These are phyloP conservation scores for Epizoanthus rinbou DNA, from an alignment of 92 coral and sea anemone species.

Conservation along the genomic window DNA sequence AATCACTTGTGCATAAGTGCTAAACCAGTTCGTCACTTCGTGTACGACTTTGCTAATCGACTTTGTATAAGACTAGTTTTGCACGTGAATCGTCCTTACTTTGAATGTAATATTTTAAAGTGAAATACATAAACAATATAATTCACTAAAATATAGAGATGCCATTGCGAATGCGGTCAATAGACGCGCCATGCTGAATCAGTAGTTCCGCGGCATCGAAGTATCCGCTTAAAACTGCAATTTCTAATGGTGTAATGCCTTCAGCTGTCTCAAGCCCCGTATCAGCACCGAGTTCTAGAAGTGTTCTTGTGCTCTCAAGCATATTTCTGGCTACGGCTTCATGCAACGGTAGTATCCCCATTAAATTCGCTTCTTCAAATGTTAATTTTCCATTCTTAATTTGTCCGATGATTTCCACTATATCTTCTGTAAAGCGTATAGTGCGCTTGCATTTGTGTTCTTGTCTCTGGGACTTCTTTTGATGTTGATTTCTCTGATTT, in stretches of 20 bases:
- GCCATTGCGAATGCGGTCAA: constrained; percentile 84
- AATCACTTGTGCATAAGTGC: too few species aligned
- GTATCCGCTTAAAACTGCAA: constrained; percentile 80
- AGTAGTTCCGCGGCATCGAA: constrained; percentile 79
- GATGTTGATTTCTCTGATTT: background rate
- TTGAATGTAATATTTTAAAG: too few species aligned
- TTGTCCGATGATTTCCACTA: constrained; percentile 4
- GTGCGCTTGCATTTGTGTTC: background rate
- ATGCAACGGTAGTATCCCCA: constrained; percentile 74
- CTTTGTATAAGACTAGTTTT: too few species aligned
- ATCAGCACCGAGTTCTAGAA: constrained; percentile 71
- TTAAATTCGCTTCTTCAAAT: constrained; percentile 47
- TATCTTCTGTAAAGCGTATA: constrained; percentile 16
- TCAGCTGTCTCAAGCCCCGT: constrained; percentile 71
- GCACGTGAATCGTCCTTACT: too few species aligned
- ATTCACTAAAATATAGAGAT: constrained; percentile 41
- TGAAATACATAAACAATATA: background rate
- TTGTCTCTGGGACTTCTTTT: constrained; percentile 23
- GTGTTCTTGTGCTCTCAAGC: constrained; percentile 58
- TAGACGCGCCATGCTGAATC: constrained; percentile 82
- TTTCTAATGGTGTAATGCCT: constrained; percentile 79
- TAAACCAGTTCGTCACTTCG: too few species aligned
- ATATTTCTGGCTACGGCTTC: constrained; percentile 77
- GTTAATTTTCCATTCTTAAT: constrained; percentile 57
- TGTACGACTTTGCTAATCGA: too few species aligned